phyloP scores from a whole-genome alignment of 2,888 invertebrate species.

The Drosophila atripex region DNA sequence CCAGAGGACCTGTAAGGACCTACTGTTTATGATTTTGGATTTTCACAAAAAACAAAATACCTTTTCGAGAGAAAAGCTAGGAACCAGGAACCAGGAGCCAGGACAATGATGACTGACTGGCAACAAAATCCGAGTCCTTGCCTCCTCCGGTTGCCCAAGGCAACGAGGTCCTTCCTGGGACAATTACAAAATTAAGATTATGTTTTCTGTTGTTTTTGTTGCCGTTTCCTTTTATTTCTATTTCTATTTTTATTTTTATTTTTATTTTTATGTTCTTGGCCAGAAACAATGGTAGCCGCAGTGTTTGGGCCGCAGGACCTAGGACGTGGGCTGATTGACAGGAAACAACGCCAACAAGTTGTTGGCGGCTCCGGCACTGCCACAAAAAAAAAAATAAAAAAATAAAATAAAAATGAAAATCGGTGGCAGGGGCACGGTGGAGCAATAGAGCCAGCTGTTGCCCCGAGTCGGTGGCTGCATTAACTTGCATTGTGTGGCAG shows the following conservation, averaged over 20 bases:
- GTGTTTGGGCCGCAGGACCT: not conserved
- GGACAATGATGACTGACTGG: slow-evolving; percentile 10
- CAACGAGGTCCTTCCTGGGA: slow-evolving; percentile 44
- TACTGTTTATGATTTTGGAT: too few species aligned
- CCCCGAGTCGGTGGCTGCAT: slow-evolving; percentile 46
- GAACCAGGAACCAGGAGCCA: not conserved
- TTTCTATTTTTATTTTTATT: slow-evolving; percentile 14
- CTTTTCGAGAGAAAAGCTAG: too few species aligned
- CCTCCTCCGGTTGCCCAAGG: slow-evolving; percentile 4
- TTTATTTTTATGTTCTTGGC: too few species aligned
- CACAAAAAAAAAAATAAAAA: slow-evolving; percentile 13
- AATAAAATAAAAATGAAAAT: too few species aligned
- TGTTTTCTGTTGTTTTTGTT: slow-evolving; percentile 31
- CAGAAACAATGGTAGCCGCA: not conserved
- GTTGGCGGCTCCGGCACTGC: slow-evolving; percentile 18
- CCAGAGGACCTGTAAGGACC: too few species aligned
- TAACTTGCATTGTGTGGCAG: slow-evolving; percentile 58
- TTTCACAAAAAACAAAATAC: too few species aligned
- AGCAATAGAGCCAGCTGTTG: slow-evolving; percentile 46
- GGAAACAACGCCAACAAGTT: slow-evolving; percentile 63
- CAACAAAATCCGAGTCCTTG: slow-evolving; percentile 3
- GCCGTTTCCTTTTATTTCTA: slow-evolving; percentile 5
- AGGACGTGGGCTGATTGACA: slow-evolving; percentile 46
- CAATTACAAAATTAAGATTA: slow-evolving; percentile 62
- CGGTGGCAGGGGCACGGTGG: not conserved